Conservation (phyloP, 2,113 vertebrate species). For the Saguinus midas region DNA sequence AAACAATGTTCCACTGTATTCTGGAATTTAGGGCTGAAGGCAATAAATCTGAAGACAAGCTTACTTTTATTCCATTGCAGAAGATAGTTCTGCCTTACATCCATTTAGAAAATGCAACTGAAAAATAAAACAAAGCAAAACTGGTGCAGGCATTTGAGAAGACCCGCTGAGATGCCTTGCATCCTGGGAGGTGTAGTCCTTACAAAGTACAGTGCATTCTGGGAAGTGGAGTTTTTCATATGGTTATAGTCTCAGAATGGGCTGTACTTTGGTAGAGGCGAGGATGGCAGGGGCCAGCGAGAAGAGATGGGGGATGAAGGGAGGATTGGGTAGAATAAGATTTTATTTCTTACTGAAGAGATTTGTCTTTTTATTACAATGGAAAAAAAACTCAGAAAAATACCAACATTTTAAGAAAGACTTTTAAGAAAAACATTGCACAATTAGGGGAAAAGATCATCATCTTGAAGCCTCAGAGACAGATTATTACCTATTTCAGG, state of each 20-base stretch:
- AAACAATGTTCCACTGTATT: constrained; percentile 8
- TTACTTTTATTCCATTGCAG: neutral
- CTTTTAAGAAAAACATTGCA: neutral
- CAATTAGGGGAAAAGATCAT: neutral
- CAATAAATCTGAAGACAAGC: neutral
- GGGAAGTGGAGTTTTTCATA: neutral
- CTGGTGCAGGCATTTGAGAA: neutral
- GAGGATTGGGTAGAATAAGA: neutral
- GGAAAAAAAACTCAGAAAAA: neutral
- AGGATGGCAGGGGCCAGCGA: too few relatives aligned
- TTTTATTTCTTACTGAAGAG: neutral
- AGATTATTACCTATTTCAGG: neutral
- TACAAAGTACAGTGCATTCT: neutral
- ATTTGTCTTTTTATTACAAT: constrained; percentile 3
- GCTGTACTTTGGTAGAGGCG: neutral
- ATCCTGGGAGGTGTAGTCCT: neutral
- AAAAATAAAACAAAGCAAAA: neutral
- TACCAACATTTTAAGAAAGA: neutral
- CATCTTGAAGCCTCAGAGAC: neutral
- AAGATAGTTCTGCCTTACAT: neutral
- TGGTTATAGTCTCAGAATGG: neutral
- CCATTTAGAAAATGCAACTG: neutral
- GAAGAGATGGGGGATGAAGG: too few relatives aligned
- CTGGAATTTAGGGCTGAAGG: neutral
- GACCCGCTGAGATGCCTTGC: neutral